phyloP scores from a whole-genome alignment of 1,140 invertebrate species.

The Drosophila santomea region DNA sequence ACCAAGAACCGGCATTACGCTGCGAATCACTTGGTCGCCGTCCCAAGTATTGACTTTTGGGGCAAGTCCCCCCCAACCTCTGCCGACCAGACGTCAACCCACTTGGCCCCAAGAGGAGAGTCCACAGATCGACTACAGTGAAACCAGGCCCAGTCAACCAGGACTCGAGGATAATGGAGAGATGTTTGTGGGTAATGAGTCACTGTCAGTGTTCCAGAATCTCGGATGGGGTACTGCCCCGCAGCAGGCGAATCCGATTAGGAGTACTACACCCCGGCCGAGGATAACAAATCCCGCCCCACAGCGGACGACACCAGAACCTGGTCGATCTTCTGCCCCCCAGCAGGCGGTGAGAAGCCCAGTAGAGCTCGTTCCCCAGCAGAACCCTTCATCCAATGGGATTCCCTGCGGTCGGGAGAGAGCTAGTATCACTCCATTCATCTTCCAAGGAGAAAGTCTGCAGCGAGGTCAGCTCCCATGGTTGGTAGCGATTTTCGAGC shows the following conservation, averaged over 20 bases:
- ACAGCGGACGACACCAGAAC: not conserved
- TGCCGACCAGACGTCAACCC: not conserved
- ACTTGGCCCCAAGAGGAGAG: not conserved
- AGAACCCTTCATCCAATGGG: not conserved
- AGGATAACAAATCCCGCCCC: no score
- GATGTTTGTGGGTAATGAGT: not conserved
- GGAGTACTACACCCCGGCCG: not conserved
- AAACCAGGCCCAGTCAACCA: not conserved
- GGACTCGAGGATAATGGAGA: not conserved
- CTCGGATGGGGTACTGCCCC: not conserved
- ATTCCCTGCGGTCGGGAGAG: conserved; percentile 59
- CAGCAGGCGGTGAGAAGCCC: not conserved
- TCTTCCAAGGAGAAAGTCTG: conserved; percentile 87
- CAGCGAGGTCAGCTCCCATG: conserved; percentile 88
- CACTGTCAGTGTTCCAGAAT: not conserved
- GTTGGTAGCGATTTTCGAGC: conserved; percentile 88
- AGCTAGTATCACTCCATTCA: conserved; percentile 80
- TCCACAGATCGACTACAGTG: not conserved
- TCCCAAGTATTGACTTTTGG: not conserved
- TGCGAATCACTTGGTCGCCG: conserved; percentile 37
- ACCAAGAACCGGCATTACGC: conserved; percentile 55
- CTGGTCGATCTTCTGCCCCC: not conserved
- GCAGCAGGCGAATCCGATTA: not conserved
- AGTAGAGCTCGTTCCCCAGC: conserved; percentile 2
- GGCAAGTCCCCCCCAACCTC: not conserved